phyloP scores from a whole-genome alignment of 2,113 vertebrate species.

The Callionymus lyra region DNA sequence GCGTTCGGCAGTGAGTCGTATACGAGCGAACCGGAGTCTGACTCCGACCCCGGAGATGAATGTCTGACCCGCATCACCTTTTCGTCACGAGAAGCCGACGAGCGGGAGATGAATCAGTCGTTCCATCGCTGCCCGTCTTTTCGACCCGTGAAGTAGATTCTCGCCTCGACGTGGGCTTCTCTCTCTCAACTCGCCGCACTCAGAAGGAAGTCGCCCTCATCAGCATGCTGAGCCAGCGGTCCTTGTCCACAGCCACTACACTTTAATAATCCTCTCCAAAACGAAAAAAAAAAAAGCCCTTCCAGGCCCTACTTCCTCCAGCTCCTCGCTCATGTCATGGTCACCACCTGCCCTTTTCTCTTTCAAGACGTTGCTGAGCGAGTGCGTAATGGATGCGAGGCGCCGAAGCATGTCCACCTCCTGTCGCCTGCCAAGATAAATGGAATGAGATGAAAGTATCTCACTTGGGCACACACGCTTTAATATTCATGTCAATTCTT shows the following conservation, averaged over 20 bases:
- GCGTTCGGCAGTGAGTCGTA: background rate
- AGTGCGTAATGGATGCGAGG: constrained; percentile 6
- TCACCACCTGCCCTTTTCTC: constrained; percentile 19
- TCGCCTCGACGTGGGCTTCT: background rate
- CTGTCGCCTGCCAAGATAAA: background rate
- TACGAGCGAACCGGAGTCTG: background rate
- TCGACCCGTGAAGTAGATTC: constrained; percentile 15
- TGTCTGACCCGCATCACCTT: constrained; percentile 7
- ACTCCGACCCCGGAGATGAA: constrained; percentile 15
- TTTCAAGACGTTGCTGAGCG: constrained; percentile 12
- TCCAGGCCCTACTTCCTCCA: constrained; percentile 7
- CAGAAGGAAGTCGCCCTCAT: constrained; percentile 22
- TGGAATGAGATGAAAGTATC: constrained; percentile 4
- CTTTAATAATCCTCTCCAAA: constrained; percentile 23
- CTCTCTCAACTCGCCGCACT: too few relatives aligned
- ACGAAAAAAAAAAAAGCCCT: constrained; percentile 8
- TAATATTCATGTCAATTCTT: constrained; percentile 1
- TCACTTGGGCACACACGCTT: background rate
- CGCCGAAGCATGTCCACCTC: constrained; percentile 2
- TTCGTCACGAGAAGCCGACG: constrained; percentile 2
- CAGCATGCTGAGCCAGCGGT: constrained; percentile 29
- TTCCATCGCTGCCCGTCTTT: constrained; percentile 9
- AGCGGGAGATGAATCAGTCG: constrained; percentile 21
- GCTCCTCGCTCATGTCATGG: constrained; percentile 4
- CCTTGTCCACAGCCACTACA: constrained; percentile 4